phyloP scores from a whole-genome alignment of 2,888 invertebrate genomes.

The Dione vanillae region DNA sequence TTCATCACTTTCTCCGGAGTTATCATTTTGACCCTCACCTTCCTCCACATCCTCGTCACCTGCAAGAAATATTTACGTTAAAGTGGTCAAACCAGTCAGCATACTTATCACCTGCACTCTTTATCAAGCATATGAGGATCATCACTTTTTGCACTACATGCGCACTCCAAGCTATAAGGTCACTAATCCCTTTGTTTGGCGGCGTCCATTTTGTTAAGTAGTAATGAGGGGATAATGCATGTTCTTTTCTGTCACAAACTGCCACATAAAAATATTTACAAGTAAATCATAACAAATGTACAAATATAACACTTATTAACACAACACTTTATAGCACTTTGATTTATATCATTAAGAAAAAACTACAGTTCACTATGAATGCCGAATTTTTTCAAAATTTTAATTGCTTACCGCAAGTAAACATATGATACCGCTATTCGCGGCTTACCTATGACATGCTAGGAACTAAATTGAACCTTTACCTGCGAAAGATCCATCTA shows the following conservation, averaged over 20 bases:
- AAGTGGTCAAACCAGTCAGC: conserved; percentile 75
- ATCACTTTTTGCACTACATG: conserved; percentile 62
- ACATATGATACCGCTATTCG: conserved; percentile 85
- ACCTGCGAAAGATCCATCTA: conserved; percentile 94
- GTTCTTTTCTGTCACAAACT: conserved; percentile 85
- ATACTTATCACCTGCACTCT: conserved; percentile 59
- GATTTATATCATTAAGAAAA: conserved; percentile 47
- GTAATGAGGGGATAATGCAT: conserved; percentile 88
- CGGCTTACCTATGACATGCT: conserved; percentile 85
- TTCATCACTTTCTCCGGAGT: conserved; percentile 91
- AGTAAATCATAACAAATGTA: conserved; percentile 73
- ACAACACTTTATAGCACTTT: conserved; percentile 47
- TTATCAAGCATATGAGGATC: conserved; percentile 57
- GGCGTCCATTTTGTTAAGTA: conserved; percentile 91
- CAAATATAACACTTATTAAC: conserved; percentile 55
- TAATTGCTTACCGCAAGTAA: conserved; percentile 85
- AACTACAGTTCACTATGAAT: conserved; percentile 51
- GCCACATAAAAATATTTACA: conserved; percentile 84
- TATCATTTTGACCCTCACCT: conserved; percentile 86
- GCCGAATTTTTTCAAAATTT: conserved; percentile 75
- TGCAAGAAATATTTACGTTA: conserved; percentile 69
- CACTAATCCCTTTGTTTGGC: conserved; percentile 90
- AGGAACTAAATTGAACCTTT: conserved; percentile 82
- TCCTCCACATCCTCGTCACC: conserved; percentile 90
- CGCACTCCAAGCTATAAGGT: conserved; percentile 81